A percentile compares a stretch with the other conserved stretches of the same genome.
These are phyloP conservation scores for Peucedramus taeniatus DNA, from an alignment of 2,113 vertebrate genomes.

Conservation along the genomic window DNA sequence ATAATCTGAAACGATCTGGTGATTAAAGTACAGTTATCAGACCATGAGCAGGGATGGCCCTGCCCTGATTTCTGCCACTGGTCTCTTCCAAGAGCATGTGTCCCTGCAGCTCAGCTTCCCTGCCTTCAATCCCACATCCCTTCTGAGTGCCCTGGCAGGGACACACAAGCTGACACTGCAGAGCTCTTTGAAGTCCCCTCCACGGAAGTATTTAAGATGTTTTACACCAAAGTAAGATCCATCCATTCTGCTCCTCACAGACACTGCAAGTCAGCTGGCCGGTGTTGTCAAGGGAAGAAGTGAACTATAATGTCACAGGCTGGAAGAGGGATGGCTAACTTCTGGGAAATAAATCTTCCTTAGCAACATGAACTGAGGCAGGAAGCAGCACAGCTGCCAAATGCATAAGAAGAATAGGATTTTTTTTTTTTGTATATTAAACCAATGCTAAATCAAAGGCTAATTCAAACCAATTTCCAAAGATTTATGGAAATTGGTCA, in stretches of 20 bases:
- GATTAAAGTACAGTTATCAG: background rate
- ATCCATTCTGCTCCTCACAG: constrained; percentile 21
- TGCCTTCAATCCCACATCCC: background rate
- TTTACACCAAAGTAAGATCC: constrained; percentile 40
- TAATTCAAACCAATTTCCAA: constrained; percentile 64
- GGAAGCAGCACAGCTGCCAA: constrained; percentile 67
- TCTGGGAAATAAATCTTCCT: constrained; percentile 66
- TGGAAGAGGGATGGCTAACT: constrained; percentile 54
- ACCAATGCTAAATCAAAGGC: constrained; percentile 69
- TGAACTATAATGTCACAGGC: constrained; percentile 42
- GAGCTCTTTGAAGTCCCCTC: constrained; percentile 6
- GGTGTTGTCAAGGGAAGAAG: constrained; percentile 3
- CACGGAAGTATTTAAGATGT: constrained; percentile 16
- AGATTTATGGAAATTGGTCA: constrained; percentile 70
- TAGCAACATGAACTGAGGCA: constrained; percentile 34
- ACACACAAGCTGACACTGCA: constrained; percentile 10
- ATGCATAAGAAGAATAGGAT: constrained; percentile 30
- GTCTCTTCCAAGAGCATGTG: background rate
- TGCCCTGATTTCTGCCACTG: background rate
- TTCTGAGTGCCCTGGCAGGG: background rate
- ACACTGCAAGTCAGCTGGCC: background rate
- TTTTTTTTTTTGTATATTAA: constrained; percentile 61
- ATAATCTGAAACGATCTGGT: background rate
- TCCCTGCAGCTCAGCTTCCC: background rate
- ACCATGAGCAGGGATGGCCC: background rate